phyloP scores from a whole-genome alignment of 1,140 invertebrate genomes.

The Drosophila kurseongensis region DNA sequence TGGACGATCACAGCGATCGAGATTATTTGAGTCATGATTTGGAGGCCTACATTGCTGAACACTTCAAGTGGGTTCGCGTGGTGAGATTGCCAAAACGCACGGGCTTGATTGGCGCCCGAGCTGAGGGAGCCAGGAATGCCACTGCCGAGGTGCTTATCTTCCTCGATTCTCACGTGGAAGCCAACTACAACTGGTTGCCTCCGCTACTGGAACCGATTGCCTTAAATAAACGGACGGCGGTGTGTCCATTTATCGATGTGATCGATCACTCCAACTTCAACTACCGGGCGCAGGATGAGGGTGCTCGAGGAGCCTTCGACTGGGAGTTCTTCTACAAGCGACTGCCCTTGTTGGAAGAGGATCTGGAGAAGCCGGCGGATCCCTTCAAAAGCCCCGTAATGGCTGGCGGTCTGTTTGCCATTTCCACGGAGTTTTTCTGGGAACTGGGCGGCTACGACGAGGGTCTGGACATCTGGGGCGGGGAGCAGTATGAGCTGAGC shows the following conservation, averaged over 20 bases:
- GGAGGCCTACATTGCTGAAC: conserved; percentile 90
- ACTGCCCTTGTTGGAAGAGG: conserved; percentile 93
- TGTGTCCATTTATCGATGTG: conserved; percentile 98
- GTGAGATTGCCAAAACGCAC: conserved; percentile 90
- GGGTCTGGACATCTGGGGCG: conserved; percentile 97
- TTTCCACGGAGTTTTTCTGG: conserved; percentile 96
- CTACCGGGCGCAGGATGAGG: conserved; percentile 97
- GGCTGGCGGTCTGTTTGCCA: conserved; percentile 97
- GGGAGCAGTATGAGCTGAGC: conserved; percentile 98
- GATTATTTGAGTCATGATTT: conserved; percentile 89
- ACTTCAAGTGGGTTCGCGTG: conserved; percentile 90
- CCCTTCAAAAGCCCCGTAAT: conserved; percentile 97
- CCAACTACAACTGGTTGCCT: conserved; percentile 97
- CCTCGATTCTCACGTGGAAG: conserved; percentile 97
- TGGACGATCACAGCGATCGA: conserved; percentile 95
- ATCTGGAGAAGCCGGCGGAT: conserved; percentile 92
- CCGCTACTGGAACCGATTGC: conserved; percentile 96
- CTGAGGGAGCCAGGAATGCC: conserved; percentile 93
- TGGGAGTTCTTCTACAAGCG: conserved; percentile 99
- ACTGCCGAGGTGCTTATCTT: conserved; percentile 95
- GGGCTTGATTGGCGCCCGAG: conserved; percentile 94
- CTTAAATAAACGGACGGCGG: conserved; percentile 93
- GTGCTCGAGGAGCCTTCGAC: conserved; percentile 97
- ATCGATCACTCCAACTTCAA: conserved; percentile 97
- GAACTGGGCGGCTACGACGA: conserved; percentile 98